Percentiles rank a stretch among this genome's conserved stretches.
These are phyloP conservation scores for Aleiodes testaceus DNA, from an alignment of 2,888 invertebrate genomes.

Conservation along the genomic window DNA sequence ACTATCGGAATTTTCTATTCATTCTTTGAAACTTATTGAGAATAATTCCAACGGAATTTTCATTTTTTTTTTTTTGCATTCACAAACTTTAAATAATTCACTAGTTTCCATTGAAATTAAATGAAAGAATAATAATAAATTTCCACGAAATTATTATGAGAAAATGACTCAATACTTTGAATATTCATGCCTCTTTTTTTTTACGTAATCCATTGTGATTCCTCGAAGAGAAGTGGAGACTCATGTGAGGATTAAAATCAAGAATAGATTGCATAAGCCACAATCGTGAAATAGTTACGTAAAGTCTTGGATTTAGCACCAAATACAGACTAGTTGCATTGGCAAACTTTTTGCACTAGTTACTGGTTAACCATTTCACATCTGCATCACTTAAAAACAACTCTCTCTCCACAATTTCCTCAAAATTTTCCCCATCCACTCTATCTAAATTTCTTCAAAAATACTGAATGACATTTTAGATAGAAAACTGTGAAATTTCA, in stretches of 20 bases:
- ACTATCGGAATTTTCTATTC: too few relatives aligned
- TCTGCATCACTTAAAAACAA: not conserved
- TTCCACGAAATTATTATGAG: too few relatives aligned
- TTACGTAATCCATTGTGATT: conserved; percentile 10
- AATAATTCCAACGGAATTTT: too few relatives aligned
- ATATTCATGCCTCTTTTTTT: not conserved
- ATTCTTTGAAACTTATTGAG: too few relatives aligned
- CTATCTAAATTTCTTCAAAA: too few relatives aligned
- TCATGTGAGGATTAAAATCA: conserved; percentile 40
- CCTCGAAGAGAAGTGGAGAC: not conserved
- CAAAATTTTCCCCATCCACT: not conserved
- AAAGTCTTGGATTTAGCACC: conserved; percentile 34
- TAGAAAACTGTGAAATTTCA: not conserved
- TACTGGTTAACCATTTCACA: conserved; percentile 9
- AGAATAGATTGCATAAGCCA: conserved; percentile 43
- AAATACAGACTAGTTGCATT: not conserved
- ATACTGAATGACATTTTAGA: too few relatives aligned
- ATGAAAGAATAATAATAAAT: too few relatives aligned
- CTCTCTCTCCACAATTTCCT: too few relatives aligned
- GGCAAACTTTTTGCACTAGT: conserved; percentile 6
- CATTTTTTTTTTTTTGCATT: too few relatives aligned
- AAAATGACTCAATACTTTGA: too few relatives aligned
- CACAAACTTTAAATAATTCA: too few relatives aligned
- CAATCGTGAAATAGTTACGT: conserved; percentile 40
- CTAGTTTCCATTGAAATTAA: too few relatives aligned